Evolutionary conservation across 2,113 vertebrate genomes (phyloP).

Genomic region (Psettodes erumei): DNA sequence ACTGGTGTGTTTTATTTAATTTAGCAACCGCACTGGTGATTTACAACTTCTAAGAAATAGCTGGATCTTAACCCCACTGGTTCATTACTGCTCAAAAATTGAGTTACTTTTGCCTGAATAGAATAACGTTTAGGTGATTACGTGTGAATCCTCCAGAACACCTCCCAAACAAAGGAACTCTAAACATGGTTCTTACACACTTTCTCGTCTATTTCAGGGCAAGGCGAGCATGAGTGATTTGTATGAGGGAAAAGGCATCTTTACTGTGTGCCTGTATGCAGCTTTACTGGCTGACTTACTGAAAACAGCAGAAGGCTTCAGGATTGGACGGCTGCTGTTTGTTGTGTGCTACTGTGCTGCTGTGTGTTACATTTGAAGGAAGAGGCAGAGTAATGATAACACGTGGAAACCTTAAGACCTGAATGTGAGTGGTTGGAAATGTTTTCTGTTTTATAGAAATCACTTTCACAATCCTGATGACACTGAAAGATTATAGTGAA

Average conservation of each 20-base stretch:
- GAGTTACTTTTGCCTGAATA: constrained; percentile 9
- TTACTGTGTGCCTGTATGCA: constrained; percentile 36
- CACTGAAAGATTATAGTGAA: constrained; percentile 48
- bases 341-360: no score
- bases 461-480: constrained; percentile 59
- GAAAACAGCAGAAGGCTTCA: constrained; percentile 30
- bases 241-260: constrained; percentile 37
- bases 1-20: constrained; percentile 3
- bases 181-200: constrained; percentile 8
- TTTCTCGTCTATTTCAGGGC: constrained; percentile 11
- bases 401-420: constrained; percentile 51
- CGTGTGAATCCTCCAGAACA: constrained; percentile 11
- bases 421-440: constrained; percentile 63
- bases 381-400: constrained; percentile 33
- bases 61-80: constrained; percentile 9
- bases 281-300: constrained; percentile 36
- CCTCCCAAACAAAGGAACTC: constrained; percentile 21
- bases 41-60: constrained; percentile 13
- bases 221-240: constrained; percentile 3
- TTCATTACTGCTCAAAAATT: not conserved
- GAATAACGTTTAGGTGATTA: constrained; percentile 12
- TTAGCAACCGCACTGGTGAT: constrained; percentile 22
- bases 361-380: constrained; percentile 27
- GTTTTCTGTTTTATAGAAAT: constrained; percentile 74
- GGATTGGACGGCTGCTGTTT: constrained; percentile 49